These are phyloP conservation scores for Ispidina lecontei DNA, from an alignment of 2,797 vertebrate species.

Conservation along the genomic window DNA sequence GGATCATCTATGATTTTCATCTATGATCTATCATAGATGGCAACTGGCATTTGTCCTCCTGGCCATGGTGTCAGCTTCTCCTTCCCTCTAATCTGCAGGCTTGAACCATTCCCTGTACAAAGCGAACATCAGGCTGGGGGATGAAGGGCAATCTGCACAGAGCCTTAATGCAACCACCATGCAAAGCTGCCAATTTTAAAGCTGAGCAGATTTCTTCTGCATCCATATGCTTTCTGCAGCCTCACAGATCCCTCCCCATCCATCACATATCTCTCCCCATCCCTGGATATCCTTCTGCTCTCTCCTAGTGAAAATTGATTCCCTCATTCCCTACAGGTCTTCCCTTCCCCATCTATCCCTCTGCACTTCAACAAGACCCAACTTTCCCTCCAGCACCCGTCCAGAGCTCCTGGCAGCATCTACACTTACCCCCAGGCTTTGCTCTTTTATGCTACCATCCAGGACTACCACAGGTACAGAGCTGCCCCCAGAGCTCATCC, in stretches of 20 bases:
- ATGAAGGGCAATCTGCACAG: neutral
- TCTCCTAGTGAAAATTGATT: neutral
- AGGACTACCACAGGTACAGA: neutral
- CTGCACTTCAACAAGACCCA: neutral
- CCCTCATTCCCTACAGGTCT: neutral
- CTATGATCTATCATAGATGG: neutral
- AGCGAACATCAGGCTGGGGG: neutral
- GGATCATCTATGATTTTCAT: neutral
- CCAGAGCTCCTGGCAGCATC: neutral
- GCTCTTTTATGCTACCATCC: neutral
- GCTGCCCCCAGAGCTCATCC: neutral
- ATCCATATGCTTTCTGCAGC: neutral
- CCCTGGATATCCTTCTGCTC: neutral
- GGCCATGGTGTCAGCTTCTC: neutral
- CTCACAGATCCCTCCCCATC: neutral
- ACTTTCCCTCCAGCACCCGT: neutral
- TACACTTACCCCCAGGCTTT: neutral
- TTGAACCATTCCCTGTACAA: neutral
- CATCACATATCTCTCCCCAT: neutral
- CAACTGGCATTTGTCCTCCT: neutral
- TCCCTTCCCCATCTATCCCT: neutral
- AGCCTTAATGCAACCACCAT: neutral
- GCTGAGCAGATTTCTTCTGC: neutral
- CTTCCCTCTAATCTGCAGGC: neutral
- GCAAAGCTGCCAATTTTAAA: neutral